Base-by-base conservation (phyloP, 2,113 vertebrate genomes). In the Apodemus speciosus region DNA sequence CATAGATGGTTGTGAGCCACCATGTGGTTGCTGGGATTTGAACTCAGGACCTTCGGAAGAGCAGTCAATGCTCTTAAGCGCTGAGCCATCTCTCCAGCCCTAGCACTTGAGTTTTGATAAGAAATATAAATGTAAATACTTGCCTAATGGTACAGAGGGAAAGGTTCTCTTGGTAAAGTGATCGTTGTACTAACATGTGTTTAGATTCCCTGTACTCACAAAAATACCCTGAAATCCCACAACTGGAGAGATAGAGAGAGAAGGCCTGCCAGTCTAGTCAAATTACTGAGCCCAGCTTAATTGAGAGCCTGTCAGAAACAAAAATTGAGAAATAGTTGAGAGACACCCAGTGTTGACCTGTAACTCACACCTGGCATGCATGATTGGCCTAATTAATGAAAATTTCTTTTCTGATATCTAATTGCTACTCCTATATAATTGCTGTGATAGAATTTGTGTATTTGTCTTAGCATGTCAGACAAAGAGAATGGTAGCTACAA, bases 401-500 rank as follows among this genome's bases (percentile, higher is more conserved):
- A 53, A 30, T 77, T 84, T 85, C 35, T 60, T 84, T 94, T 76
- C 35, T 88, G 60, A 51, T 84, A 62, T 75, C 1, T 46, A 84
- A 84, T 64, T 88, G 79, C 32, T 53, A 66, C 62, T 16, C 11
- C n/a, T 60, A 35, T 60, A 88, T 77, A 76, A 38, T 64, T 62
- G 32, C 13, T 25, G 3, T 49, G 21, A 77, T 89, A 30, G 25
- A 77, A 51, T 89, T 53, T 77, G 76, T 89, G 11, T 89, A 40
- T 51, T 83, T 84, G 21, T 11, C 14, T 72, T 6, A 73, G 35
- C 35, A 71, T 43, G 46, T 3, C 23, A 85, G 40, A 30, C 72
- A 62, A 90, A 85, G 27, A 43, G 9, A 94, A 90, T 23, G 58
- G 20, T 86, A 72, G 53, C 43, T 85, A 38, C 60, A 94, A 86